Base-by-base conservation (phyloP, 2,888 invertebrate species). In the Tineola bisselliella region DNA sequence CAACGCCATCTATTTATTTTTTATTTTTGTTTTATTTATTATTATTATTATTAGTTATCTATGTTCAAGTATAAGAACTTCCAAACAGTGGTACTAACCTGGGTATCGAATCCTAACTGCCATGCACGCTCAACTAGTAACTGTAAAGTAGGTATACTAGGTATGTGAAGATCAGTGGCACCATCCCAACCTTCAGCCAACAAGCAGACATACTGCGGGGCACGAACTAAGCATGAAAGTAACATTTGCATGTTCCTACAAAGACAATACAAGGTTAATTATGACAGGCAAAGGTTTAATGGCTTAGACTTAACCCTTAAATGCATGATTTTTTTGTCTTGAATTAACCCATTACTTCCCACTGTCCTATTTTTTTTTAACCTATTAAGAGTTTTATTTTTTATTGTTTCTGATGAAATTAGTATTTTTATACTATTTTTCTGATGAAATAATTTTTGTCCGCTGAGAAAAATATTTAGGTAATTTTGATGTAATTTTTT, bases 211-310 rank as follows among this genome's bases (percentile, higher is more conserved):
- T 92, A 94, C 44, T 89, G 90, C 0, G 93, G 91, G 73, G 92
- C 90, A 61, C 88, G 87, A 64, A 93, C 84, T 59, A 96, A 87
- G 1, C 94, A 93, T 0, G 95, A 95, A n/a, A 96, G 88, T 68
- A 96, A 84, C 96, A 96, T 96, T 77, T 96, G 96, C 80, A 94
- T 91, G 81, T 96, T 96, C 69, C 96, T 87, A 70, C 0, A 56
- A 60, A 48, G n/a, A 48, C n/a, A 25, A 25, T 4, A 25, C 6
- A 25, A 4, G 4, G 25, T 25, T 25, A 25, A 25, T 6, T 25
- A 25, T 25, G 25, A n/a, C 38, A 59, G 12, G 17, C 18, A 11
- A 12, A 8, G 25, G n/a, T n/a, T n/a, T n/a, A n/a, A n/a, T n/a
- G n/a, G n/a, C n/a, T n/a, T n/a, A n/a, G n/a, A n/a, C n/a, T n/a